phyloP scores from a whole-genome alignment of 2,113 vertebrate genomes.

The Paradisaea rubra region DNA sequence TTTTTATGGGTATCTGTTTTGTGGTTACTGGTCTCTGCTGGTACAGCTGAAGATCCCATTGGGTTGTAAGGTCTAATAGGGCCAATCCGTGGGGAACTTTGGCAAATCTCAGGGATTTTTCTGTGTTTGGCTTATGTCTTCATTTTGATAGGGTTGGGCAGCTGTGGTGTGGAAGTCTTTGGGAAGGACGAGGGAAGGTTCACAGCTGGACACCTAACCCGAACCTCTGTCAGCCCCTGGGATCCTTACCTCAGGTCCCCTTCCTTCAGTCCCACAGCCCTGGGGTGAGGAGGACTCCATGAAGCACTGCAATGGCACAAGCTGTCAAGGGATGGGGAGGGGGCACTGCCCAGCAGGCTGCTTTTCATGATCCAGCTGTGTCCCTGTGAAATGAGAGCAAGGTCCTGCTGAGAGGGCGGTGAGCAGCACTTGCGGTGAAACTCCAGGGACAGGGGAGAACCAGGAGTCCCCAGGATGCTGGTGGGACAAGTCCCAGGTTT shows the following conservation, averaged over 20 bases:
- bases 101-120: not conserved
- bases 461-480: accelerated
- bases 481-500: not conserved
- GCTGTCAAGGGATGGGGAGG: not conserved
- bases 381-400: not conserved
- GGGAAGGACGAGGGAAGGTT: not conserved
- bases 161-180: not conserved
- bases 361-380: not conserved
- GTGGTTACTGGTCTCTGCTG: not conserved
- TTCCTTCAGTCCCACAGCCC: not conserved
- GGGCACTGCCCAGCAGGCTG: not conserved
- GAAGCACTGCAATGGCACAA: not conserved
- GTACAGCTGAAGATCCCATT: not conserved
- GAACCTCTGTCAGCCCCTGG: not conserved
- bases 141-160: not conserved
- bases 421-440: not conserved
- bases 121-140: not conserved
- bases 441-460: not conserved
- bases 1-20: not conserved
- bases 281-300: accelerated
- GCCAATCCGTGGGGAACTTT: not conserved
- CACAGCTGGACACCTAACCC: not conserved
- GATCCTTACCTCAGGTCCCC: not conserved
- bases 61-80: not conserved
- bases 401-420: not conserved